Evolutionary conservation across 2,888 invertebrate species (phyloP).

Genomic region (Amblyjoppa fuscipennis): DNA sequence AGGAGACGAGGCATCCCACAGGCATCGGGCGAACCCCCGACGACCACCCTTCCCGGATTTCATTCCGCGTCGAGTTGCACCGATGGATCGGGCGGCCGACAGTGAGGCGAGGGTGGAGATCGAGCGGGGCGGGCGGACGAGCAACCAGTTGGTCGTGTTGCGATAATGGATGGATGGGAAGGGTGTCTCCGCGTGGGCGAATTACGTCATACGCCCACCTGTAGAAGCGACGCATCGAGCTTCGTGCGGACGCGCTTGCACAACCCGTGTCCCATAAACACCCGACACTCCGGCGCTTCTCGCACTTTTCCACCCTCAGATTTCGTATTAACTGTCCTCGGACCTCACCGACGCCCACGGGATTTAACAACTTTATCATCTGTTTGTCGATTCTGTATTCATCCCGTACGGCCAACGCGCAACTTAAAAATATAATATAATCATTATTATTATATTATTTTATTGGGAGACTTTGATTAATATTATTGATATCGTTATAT

Average conservation of each 20-base stretch:
- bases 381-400: not conserved
- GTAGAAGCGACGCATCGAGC: slow-evolving; percentile 76
- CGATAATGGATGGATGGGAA: slow-evolving; percentile 77
- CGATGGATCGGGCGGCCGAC: not conserved
- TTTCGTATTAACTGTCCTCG: not conserved
- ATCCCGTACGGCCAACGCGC: not conserved
- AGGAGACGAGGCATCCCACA: not conserved
- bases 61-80: slow-evolving; percentile 8
- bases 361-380: slow-evolving; percentile 3
- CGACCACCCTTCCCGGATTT: not conserved
- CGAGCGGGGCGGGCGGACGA: not conserved
- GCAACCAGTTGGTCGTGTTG: slow-evolving; percentile 67
- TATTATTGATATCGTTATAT: no score
- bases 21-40: not conserved
- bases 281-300: not conserved
- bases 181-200: slow-evolving; percentile 79
- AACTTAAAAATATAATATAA: no score
- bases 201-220: slow-evolving; percentile 84
- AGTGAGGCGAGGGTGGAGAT: slow-evolving; percentile 6
- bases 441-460: no score
- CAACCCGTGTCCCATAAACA: slow-evolving; percentile 69
- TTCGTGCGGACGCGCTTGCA: slow-evolving; percentile 44
- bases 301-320: not conserved
- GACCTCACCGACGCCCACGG: slow-evolving; percentile 10
- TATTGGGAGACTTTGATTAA: no score